Evolutionary conservation across 2,797 vertebrate genomes (phyloP).

Genomic region (Tamandua tetradactyla): DNA sequence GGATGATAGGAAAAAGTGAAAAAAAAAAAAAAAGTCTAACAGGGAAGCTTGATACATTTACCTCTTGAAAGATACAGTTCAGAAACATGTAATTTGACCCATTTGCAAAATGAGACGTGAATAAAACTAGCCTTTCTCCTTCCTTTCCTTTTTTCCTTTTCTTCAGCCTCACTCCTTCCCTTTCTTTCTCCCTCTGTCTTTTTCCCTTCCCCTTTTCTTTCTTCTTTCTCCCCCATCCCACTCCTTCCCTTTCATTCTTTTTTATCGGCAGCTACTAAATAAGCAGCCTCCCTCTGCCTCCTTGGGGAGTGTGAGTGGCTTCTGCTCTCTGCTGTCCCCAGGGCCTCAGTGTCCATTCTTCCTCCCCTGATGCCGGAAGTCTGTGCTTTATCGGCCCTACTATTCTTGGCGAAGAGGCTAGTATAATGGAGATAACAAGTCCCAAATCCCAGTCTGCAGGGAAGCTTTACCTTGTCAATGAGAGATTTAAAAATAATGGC

Average conservation of each 20-base stretch:
- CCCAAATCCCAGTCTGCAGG: constrained; percentile 69
- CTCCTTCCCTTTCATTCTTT: neutral
- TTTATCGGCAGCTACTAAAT: neutral
- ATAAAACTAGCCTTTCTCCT: neutral
- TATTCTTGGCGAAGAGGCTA: constrained; percentile 78
- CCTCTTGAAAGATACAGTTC: neutral
- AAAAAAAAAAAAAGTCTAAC: neutral
- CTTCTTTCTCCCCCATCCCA: neutral
- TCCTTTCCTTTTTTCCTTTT: too few species aligned
- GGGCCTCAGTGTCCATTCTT: constrained; percentile 73
- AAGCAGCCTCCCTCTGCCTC: constrained; percentile 27
- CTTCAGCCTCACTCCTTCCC: too few species aligned
- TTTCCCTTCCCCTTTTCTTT: neutral
- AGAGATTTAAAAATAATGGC: constrained; percentile 82
- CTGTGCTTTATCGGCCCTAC: constrained; percentile 58
- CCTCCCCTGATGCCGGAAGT: constrained; percentile 65
- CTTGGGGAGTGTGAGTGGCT: neutral
- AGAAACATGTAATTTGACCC: neutral
- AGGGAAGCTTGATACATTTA: neutral
- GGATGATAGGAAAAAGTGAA: neutral
- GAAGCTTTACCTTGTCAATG: constrained; percentile 80
- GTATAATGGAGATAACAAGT: constrained; percentile 82
- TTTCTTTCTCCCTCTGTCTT: too few species aligned
- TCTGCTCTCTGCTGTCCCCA: constrained; percentile 21
- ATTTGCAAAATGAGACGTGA: neutral